Evolutionary conservation across 2,888 invertebrate genomes (phyloP), one percentile per base, ranked within the genome.

Genomic region (Zeuzera pyrina): DNA sequence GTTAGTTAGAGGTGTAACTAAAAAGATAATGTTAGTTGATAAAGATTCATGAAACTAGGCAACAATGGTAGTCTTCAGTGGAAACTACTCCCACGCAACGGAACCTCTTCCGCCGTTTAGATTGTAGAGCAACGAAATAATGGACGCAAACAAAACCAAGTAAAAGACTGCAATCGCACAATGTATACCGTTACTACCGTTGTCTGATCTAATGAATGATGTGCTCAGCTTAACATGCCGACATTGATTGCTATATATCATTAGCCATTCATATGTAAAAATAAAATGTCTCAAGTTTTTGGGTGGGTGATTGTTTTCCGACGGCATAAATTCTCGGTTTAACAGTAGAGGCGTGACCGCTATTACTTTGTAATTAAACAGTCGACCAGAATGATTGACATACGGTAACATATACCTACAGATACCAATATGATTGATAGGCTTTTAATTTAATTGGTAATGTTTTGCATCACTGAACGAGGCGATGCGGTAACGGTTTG

Each of bases 21-120:
- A n/a, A n/a, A n/a, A n/a, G n/a, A n/a, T n/a, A n/a, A n/a, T n/a
- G n/a, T n/a, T n/a, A n/a, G n/a, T 31, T 40, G 59, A 66, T 66
- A 57, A 60, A 57, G 44, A 52, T 57, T 57, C 46, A 47, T 49
- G 49, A 53, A 52, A 41, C 41, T 38, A 43, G n/a, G 41, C 45
- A 63, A 69, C 69, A 72, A 70, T 71, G 44, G 62, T 55, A 49
- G 53, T 56, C 45, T 45, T 54, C 57, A 57, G 57, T 52, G 60
- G 44, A 54, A 63, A 44, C 49, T 58, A 70, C 67, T 58, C 68
- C 66, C 68, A 57, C 45, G 47, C 69, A 74, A 73, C 72, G 68
- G 72, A 68, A 72, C 59, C 57, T 53, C 63, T 66, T 72, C 74
- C 71, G 68, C 63, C 57, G 60, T 60, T 70, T 69, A 63, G 58